Conservation (phyloP, 2,888 invertebrate species). For the Tetragnatha montana region DNA sequence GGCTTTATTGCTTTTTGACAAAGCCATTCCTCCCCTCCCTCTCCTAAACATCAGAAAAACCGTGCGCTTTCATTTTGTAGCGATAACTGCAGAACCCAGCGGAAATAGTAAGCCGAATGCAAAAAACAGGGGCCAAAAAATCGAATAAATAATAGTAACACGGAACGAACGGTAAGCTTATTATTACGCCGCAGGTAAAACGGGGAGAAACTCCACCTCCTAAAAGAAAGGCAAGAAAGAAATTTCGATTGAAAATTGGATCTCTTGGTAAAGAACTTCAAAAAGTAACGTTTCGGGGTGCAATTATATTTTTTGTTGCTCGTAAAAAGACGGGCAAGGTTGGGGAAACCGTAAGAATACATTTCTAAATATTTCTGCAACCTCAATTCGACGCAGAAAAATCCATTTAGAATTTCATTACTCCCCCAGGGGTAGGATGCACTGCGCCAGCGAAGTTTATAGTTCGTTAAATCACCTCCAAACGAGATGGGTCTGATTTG, state of each 20-base stretch:
- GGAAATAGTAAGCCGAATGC: conserved; percentile 12
- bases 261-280: neutral
- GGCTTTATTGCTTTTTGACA: conserved; percentile 13
- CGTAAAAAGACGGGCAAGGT: conserved; percentile 39
- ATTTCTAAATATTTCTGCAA: conserved; percentile 3
- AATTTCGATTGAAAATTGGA: conserved; percentile 40
- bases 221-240: conserved; percentile 17
- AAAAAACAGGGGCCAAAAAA: conserved; percentile 7
- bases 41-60: conserved; percentile 17
- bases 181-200: conserved; percentile 47
- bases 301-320: conserved; percentile 56
- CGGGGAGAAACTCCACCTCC: conserved; percentile 3
- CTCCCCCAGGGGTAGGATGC: neutral
- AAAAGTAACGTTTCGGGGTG: conserved; percentile 10
- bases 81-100: conserved; percentile 5
- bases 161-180: conserved; percentile 11
- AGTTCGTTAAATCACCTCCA: neutral
- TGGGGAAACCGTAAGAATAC: neutral
- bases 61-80: conserved; percentile 16
- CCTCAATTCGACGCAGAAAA: conserved; percentile 21
- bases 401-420: conserved; percentile 50
- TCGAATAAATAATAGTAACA: neutral
- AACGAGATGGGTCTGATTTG: neutral
- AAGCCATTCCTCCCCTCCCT: conserved; percentile 3
- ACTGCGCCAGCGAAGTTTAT: neutral